Percentiles rank a stretch among this genome's conserved stretches.
phyloP scores from a whole-genome alignment of 2,113 vertebrate species.

The Callithrix jacchus region DNA sequence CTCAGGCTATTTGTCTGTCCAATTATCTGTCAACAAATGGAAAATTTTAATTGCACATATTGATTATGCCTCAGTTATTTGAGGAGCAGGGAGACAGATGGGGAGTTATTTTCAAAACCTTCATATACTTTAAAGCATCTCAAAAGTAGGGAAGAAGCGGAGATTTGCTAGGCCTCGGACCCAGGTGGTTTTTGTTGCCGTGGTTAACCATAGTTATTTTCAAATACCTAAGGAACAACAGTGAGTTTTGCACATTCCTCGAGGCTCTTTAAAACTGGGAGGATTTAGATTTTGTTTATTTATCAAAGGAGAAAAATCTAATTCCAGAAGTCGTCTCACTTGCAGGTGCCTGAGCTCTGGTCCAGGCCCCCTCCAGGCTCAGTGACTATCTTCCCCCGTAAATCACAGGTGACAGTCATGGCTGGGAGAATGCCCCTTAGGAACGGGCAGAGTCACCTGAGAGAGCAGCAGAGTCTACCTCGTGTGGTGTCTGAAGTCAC shows the following conservation, averaged over 20 bases:
- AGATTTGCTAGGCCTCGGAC: too few species aligned
- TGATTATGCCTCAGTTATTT: neutral
- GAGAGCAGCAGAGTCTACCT: too few species aligned
- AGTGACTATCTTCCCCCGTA: neutral
- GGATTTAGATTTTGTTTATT: neutral
- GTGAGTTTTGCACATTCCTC: neutral
- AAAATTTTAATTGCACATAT: neutral
- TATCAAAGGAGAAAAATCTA: neutral
- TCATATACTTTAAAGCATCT: neutral
- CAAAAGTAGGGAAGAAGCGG: neutral
- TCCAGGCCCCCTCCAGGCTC: neutral
- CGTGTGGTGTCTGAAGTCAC: accelerated
- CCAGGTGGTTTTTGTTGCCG: neutral
- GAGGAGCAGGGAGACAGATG: accelerated
- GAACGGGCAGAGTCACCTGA: accelerated
- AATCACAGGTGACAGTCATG: neutral
- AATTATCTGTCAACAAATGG: neutral
- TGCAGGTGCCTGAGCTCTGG: neutral
- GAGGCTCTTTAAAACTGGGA: neutral
- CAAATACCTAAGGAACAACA: neutral
- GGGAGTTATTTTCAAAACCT: neutral
- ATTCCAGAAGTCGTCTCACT: neutral
- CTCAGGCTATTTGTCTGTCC: neutral
- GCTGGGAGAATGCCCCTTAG: neutral
- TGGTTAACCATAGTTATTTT: neutral